Evolutionary conservation across 2,113 vertebrate genomes (phyloP).

Genomic region (Xenotilapia longispinis): DNA sequence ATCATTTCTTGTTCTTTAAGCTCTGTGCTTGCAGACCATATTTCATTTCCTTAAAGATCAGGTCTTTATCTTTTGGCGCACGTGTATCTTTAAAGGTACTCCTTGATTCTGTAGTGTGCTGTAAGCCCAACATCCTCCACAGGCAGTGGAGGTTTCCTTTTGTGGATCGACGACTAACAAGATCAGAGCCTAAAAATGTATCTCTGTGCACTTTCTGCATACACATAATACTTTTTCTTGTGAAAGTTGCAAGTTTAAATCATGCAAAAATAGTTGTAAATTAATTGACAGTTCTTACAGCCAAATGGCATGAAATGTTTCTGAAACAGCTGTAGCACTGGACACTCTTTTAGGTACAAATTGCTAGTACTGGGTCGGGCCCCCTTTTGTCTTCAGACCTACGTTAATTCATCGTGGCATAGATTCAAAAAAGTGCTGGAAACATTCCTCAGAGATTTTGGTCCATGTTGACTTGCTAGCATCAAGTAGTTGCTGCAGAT

Average conservation of each 20-base stretch:
- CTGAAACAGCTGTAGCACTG: not conserved
- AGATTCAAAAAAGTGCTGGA: not conserved
- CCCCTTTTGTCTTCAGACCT: not conserved
- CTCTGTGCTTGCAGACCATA: not conserved
- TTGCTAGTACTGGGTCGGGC: rapidly evolving
- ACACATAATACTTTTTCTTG: not conserved
- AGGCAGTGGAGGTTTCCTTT: not conserved
- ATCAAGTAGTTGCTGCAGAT: not conserved
- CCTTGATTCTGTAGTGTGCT: not conserved
- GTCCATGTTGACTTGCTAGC: not conserved
- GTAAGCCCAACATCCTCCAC: not conserved
- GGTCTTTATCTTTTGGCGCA: not conserved
- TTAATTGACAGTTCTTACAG: not conserved
- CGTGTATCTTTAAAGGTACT: not conserved
- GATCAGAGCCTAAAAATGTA: not conserved
- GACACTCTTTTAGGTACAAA: not conserved
- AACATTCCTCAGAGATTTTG: not conserved
- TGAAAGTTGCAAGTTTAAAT: not conserved
- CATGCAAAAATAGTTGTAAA: not conserved
- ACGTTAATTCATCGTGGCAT: not conserved
- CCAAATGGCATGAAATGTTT: not conserved
- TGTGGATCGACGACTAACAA: not conserved
- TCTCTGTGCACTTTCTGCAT: not conserved
- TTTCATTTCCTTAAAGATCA: not conserved
- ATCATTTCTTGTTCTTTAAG: not conserved